Base-by-base conservation (phyloP, 1,140 invertebrate species). In the Globodera rostochiensis region DNA sequence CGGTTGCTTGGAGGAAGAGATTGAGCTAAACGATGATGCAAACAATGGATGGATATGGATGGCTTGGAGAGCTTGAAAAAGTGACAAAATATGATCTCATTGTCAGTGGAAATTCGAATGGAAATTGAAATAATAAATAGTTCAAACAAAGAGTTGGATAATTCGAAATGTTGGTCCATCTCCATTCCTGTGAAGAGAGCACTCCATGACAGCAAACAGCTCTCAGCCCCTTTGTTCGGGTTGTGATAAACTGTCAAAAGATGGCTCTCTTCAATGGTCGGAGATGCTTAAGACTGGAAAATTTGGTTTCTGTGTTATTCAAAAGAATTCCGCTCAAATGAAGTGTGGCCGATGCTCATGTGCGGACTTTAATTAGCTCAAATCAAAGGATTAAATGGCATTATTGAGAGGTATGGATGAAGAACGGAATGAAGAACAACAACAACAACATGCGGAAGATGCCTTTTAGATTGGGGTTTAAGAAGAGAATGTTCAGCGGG, bases 181-280 rank as follows among this genome's bases (percentile, higher is more conserved):
- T 76, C 36, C 74, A 46, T 46, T 49, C 76, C 21, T 19, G 67
- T 82, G 73, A 82, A 82, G 81, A 82, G 81, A 82, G 81, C 81
- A 82, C 69, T 82, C 81, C 81, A 82, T 82, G 81, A 82, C 81
- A 82, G 81, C 66, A 82, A 21, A 67, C 66, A n/a, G 57, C 11
- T n/a, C 9, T 19, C 11, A 46, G 9, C 47, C 36, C 53, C 47
- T 49, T 15, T 11, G 9, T 75, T 46, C 47, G 3, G 36, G 57
- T 6, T 77, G 57, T 60, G 19, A 19, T 73, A 80, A 82, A 82
- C 81, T 82, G 81, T 82, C 80, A 82, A 82, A 53, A 79, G 81
- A 82, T 82, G 81, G 81, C 81, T 82, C 81, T 82, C 81, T 82
- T 82, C 79, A 50, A 80, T 53, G 75, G 13, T 6, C 80, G 13